Base-by-base conservation (phyloP, 1,140 invertebrate genomes). In the Cardiocondyla obscurior region DNA sequence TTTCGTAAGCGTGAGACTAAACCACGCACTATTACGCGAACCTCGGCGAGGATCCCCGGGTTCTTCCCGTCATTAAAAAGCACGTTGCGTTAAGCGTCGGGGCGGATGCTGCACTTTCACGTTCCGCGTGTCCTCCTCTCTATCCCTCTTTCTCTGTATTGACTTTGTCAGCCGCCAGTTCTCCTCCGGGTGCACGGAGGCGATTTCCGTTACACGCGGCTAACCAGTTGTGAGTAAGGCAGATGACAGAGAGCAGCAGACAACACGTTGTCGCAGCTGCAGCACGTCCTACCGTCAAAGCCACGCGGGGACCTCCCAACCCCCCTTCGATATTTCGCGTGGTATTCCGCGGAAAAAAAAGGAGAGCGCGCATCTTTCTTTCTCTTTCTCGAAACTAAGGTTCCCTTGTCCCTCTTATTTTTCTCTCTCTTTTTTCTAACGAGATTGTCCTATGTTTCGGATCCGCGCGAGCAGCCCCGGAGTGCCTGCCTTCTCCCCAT, bases 181-280 rank as follows among this genome's bases (percentile, higher is more conserved):
- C 49, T n/a, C 4, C 2, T n/a, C 4, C 53, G 7, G 10, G 36
- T 10, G n/a, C 22, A 28, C 14, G 28, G 7, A 6, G 28, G 14
- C 46, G 44, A 67, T 67, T 67, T 51, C 60, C 30, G 58, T 77
- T 65, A 64, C 42, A 33, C 19, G 3, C 42, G 14, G 8, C 22
- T 74, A 49, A 49, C 44, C 58, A 65, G 10, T 65, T 44, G 58
- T 44, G n/a, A 77, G 44, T 42, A 69, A 79, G 28, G 6, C 46
- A 79, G 60, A 79, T 53, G 74, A 79, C 74, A 67, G 5, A 7
- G 12, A 77, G 74, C 46, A 77, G 58, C 65, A 60, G 60, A 67
- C 74, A 42, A 33, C 12, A 39, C 60, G 12, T 10, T 12, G 62
- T 22, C 33, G 44, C 42, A 49, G 73, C 58, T 51, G 73, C 22